Percentiles rank a stretch among this genome's conserved stretches.
These are phyloP conservation scores for Jaculus jaculus DNA, from an alignment of 2,113 vertebrate genomes.

Conservation along the genomic window DNA sequence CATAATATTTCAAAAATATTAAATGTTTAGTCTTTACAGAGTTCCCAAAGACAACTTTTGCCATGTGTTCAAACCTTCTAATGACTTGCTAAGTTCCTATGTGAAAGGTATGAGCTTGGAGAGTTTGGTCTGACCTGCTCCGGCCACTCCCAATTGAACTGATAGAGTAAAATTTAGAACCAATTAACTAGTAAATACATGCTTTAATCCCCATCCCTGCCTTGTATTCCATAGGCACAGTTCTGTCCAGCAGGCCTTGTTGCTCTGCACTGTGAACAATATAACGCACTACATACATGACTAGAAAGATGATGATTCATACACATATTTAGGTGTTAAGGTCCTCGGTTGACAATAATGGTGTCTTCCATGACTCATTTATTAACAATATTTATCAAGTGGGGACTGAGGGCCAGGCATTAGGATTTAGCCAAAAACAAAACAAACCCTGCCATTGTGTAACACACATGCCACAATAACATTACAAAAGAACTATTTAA, in stretches of 20 bases:
- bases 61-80: background rate
- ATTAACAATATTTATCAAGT: background rate
- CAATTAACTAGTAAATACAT: background rate
- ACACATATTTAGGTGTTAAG: background rate
- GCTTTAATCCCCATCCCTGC: background rate
- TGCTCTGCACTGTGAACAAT: background rate
- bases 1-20: background rate
- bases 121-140: background rate
- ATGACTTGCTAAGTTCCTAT: background rate
- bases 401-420: background rate
- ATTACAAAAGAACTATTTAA: conserved; percentile 2
- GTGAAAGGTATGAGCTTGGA: background rate
- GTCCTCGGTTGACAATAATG: background rate
- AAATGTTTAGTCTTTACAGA: conserved; percentile 5
- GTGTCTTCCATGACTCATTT: background rate
- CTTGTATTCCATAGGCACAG: background rate
- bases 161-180: background rate
- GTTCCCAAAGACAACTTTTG: background rate
- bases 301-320: background rate
- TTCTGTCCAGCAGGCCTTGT: background rate
- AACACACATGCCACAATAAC: background rate
- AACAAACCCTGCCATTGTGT: background rate
- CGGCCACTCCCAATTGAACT: background rate
- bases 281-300: background rate
- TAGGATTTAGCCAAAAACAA: background rate